Conservation (phyloP, 2,888 invertebrate genomes). For the Aspidiotus destructor region DNA sequence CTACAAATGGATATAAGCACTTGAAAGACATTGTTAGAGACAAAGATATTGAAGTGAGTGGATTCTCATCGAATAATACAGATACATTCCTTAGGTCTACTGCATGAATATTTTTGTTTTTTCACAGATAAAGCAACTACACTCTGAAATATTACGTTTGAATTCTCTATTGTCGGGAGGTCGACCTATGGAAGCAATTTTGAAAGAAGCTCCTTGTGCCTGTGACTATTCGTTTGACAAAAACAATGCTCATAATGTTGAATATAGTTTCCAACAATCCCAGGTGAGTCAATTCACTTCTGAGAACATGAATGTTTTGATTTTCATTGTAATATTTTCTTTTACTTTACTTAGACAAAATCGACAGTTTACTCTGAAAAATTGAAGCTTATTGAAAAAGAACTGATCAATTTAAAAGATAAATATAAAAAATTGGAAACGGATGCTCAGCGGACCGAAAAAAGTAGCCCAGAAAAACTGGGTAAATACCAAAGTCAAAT, state of each 20-base stretch:
- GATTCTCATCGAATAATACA: neutral
- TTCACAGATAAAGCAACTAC: conserved; percentile 16
- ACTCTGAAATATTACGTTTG: conserved; percentile 9
- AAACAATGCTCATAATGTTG: no score
- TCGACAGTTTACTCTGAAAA: neutral
- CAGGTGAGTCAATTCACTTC: neutral
- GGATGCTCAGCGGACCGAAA: neutral
- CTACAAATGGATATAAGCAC: neutral
- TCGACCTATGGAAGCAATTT: conserved; percentile 14
- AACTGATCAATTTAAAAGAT: conserved; percentile 44
- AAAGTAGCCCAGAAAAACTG: neutral
- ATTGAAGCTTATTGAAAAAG: conserved; percentile 61
- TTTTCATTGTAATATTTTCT: neutral
- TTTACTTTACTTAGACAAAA: conserved; percentile 1
- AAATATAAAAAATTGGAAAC: conserved; percentile 3
- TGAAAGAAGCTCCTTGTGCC: neutral
- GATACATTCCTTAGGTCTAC: neutral
- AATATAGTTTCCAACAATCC: neutral
- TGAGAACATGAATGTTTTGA: no score
- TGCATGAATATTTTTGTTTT: neutral
- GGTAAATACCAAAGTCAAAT: conserved; percentile 15
- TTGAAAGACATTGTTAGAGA: conserved; percentile 9
- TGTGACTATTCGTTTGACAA: neutral
- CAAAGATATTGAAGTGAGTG: conserved; percentile 11
- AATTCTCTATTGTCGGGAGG: conserved; percentile 20